A percentile compares a stretch with the other conserved stretches of the same genome.
Conservation (phyloP, 2,888 invertebrate genomes). For the Aphrophora alni region DNA sequence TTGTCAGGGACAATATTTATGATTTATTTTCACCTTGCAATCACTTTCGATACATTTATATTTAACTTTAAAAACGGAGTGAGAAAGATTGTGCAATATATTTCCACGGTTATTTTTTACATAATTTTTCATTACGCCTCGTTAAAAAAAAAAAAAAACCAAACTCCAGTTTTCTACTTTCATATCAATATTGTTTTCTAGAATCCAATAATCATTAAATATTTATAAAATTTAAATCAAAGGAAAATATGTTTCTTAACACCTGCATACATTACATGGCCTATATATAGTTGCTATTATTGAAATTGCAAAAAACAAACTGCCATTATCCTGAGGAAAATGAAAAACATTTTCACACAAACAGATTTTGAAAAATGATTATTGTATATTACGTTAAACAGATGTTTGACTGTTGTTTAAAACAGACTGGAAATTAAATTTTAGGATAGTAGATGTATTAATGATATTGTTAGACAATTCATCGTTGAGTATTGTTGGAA, state of each 20-base stretch:
- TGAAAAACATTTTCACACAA: not conserved
- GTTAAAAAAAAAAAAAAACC: too few relatives aligned
- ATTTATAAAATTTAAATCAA: not conserved
- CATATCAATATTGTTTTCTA: too few relatives aligned
- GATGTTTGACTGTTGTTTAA: not conserved
- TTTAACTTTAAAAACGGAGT: too few relatives aligned
- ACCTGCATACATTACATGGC: not conserved
- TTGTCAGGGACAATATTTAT: too few relatives aligned
- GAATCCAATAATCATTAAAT: too few relatives aligned
- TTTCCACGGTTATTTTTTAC: too few relatives aligned
- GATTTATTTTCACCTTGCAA: too few relatives aligned
- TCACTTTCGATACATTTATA: too few relatives aligned
- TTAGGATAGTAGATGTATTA: not conserved
- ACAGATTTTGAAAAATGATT: not conserved
- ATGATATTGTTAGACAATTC: not conserved
- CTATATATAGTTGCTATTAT: not conserved
- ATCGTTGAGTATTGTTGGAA: not conserved
- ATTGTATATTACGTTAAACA: not conserved
- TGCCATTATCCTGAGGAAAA: not conserved
- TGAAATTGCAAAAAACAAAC: not conserved
- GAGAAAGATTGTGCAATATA: too few relatives aligned
- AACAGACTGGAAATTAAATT: not conserved
- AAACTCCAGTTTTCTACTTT: too few relatives aligned
- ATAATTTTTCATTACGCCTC: too few relatives aligned
- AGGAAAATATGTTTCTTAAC: not conserved